phyloP scores from a whole-genome alignment of 2,797 vertebrate species.

The Diplodus puntazzo region DNA sequence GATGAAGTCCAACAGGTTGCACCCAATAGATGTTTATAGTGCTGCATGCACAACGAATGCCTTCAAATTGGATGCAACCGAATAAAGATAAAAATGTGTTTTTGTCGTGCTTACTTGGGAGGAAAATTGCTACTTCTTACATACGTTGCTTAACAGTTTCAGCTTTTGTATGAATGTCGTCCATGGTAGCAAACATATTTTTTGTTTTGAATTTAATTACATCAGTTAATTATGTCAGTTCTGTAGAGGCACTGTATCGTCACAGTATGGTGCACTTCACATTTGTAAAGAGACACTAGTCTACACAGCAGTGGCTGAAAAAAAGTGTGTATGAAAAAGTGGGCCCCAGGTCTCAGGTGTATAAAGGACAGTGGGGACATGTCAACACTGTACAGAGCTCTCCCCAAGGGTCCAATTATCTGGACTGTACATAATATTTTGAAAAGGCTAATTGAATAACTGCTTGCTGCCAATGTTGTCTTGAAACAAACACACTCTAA shows the following conservation, averaged over 20 bases:
- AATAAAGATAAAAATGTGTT: no score
- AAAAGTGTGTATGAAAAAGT: neutral
- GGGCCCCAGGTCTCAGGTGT: neutral
- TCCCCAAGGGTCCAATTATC: constrained; percentile 37
- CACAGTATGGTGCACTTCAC: neutral
- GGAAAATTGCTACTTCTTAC: neutral
- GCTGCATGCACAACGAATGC: neutral
- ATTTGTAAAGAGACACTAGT: neutral
- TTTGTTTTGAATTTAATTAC: neutral
- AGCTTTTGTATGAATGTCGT: neutral
- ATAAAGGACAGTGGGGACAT: constrained; percentile 5
- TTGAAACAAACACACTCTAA: neutral
- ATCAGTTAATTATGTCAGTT: neutral
- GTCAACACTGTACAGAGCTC: neutral
- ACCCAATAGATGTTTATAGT: neutral
- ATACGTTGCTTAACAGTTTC: neutral
- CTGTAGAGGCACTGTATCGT: neutral
- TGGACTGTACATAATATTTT: neutral
- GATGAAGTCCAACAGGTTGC: constrained; percentile 17
- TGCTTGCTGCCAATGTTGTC: neutral
- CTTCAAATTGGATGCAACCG: neutral
- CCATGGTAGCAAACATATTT: neutral
- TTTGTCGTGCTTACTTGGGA: no score
- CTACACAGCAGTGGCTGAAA: neutral
- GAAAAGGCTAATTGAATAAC: constrained; percentile 41